Base-by-base conservation (phyloP, 2,797 vertebrate genomes). In the Eurystomus glaucurus region DNA sequence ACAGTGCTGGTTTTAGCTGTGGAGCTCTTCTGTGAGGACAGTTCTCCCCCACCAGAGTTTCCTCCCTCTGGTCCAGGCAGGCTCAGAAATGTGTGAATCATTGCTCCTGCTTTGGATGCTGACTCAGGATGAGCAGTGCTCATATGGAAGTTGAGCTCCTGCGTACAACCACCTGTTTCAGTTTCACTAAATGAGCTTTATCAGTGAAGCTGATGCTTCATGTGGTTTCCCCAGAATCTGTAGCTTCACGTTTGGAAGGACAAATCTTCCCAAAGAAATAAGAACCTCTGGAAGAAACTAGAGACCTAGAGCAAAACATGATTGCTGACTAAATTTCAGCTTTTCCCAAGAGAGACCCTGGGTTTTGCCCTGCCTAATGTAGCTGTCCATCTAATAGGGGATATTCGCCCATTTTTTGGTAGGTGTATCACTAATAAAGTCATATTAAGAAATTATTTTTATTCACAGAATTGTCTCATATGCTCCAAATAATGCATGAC, bases 301-400 rank as follows among this genome's bases (percentile, higher is more conserved):
- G 39, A 70, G 5, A 15, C 7, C 0, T 0, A 71, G 52, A 77
- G 31, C 48, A 70, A 87, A 89, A 58, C 4, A 54, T 0, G 0
- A 10, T 22, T 33, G 12, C 31, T 58, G 23, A 39, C 11, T 12
- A 43, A 21, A 37, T 65, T 64, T 23, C 55, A 61, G 9, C 11
- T 71, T 80, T 82, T 90, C 54, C 41, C 8, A 4, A 52, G 51
- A 70, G 10, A 64, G 1, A 10, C 21, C 5, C 14, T 70, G 25
- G 3, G 5, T 22, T 86, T 88, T 84, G 6, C 6, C 22, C 25
- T 48, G 8, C 25, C 19, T 11, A 11, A 0, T 21, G 39, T 33
- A 69, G 25, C 1, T 85, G 46, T 25, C 20, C 13, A 35, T 14
- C 1, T 55, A 25, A 7, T 26, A 33, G 13, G 3, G 9, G 9